Base-by-base conservation (phyloP, 1,140 invertebrate genomes). In the Monochamus saltuarius region DNA sequence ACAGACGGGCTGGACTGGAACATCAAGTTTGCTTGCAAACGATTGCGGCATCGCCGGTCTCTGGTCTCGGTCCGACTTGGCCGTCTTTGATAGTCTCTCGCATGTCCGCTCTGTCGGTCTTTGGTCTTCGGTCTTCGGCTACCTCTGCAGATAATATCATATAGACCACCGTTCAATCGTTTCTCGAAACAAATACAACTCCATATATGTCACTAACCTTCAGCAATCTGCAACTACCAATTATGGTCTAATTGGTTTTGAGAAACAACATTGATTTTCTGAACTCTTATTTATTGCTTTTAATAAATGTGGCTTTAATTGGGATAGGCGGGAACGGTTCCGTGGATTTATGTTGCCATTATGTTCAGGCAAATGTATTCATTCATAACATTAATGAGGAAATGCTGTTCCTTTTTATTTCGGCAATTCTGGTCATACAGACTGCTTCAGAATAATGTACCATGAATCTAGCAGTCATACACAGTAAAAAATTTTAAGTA, bases 241-340 rank as follows among this genome's bases (percentile, higher is more conserved):
- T 74, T 75, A 74, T 73, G 72, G 74, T 73, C 73, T 74, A 75
- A 75, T 74, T 74, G 73, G 67, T 75, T 75, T 74, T 72, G 61
- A 72, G 72, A 74, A 74, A 71, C 68, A 71, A 74, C 72, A 73
- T 75, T 73, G 71, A 74, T 75, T 74, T 73, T 74, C 68, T 67
- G 67, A 67, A 72, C 66, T 67, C 61, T 69, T 69, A 67, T 69
- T 69, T 69, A 69, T 67, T 59, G 64, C 68, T 59, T 66, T 67
- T 68, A 68, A 70, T 68, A 70, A 65, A 65, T 62, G 56, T 55
- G 40, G 34, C 29, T 68, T 62, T 66, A 68, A 68, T 70, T 70
- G 61, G 63, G 51, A 34, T 56, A 65, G 50, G 49, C 59, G 59
- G 53, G 42, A 59, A 43, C 45, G 35, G 37, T 43, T 54, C 35